Evolutionary conservation across 2,113 vertebrate species (phyloP).

Genomic region (Alectura lathami): DNA sequence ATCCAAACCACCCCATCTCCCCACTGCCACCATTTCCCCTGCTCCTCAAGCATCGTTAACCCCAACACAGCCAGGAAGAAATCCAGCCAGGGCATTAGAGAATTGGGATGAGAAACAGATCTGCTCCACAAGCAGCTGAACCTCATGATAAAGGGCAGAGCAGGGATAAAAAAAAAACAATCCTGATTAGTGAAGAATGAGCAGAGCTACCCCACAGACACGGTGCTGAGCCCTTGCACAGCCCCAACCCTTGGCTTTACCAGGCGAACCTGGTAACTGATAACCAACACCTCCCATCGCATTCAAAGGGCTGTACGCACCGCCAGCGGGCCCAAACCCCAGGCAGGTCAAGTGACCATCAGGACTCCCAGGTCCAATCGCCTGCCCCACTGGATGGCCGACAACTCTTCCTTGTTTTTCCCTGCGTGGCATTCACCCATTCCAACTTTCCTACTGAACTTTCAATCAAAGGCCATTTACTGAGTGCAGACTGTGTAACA

Average conservation of each 20-base stretch:
- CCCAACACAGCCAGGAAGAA: background rate
- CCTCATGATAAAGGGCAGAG: background rate
- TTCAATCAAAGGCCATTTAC: background rate
- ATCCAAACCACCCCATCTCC: background rate
- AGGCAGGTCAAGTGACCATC: accelerated
- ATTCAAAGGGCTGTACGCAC: too few species aligned
- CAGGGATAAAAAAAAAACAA: background rate
- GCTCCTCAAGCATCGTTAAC: background rate
- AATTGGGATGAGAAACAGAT: background rate
- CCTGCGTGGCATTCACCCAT: background rate
- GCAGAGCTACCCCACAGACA: background rate
- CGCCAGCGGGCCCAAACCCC: background rate
- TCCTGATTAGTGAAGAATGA: background rate
- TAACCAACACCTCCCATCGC: background rate
- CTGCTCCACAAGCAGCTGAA: background rate
- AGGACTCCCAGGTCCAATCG: background rate
- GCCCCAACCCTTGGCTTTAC: background rate
- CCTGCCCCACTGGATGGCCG: background rate
- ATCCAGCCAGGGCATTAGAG: background rate
- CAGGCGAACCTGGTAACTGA: background rate
- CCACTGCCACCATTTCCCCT: background rate
- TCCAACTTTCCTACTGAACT: background rate
- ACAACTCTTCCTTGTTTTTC: background rate
- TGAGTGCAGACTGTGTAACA: background rate
- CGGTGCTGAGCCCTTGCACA: background rate